These are phyloP conservation scores for Drosophila ohnishii DNA, from an alignment of 1,140 invertebrate species.

Conservation along the genomic window DNA sequence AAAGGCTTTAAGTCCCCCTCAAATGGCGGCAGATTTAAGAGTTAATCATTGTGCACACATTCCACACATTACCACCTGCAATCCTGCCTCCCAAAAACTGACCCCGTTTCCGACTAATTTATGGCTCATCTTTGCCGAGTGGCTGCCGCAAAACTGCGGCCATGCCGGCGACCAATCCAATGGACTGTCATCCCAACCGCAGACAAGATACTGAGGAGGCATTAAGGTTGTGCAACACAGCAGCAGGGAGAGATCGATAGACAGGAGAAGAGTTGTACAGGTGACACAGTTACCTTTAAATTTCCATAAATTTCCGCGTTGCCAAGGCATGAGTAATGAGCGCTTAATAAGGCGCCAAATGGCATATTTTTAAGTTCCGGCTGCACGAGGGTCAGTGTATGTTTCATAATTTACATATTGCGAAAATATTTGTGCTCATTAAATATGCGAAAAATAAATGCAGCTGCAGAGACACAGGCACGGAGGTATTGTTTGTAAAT, in stretches of 20 bases:
- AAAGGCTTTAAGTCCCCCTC: constrained; percentile 20
- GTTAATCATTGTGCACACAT: constrained; percentile 27
- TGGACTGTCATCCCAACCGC: constrained; percentile 59
- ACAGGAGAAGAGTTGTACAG: background rate
- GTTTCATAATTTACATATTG: constrained; percentile 66
- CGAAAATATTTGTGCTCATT: constrained; percentile 60
- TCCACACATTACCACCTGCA: constrained; percentile 20
- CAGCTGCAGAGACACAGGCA: constrained; percentile 11
- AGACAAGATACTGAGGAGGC: constrained; percentile 35
- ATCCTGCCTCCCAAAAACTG: background rate
- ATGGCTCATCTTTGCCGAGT: constrained; percentile 49
- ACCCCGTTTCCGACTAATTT: constrained; percentile 34
- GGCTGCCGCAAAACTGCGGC: constrained; percentile 64
- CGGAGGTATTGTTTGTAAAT: constrained; percentile 53
- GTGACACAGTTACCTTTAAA: constrained; percentile 24
- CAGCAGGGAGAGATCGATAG: constrained; percentile 1
- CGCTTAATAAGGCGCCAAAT: constrained; percentile 65
- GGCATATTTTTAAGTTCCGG: constrained; percentile 55
- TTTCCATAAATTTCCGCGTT: constrained; percentile 29
- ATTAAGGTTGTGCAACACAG: background rate
- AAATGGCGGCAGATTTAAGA: constrained; percentile 33
- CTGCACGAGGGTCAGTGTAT: constrained; percentile 39
- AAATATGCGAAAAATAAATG: constrained; percentile 68
- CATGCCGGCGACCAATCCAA: constrained; percentile 41
- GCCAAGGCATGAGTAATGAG: constrained; percentile 62